These are phyloP conservation scores for Phyto melanocephala DNA, from an alignment of 2,888 invertebrate species.

Conservation along the genomic window DNA sequence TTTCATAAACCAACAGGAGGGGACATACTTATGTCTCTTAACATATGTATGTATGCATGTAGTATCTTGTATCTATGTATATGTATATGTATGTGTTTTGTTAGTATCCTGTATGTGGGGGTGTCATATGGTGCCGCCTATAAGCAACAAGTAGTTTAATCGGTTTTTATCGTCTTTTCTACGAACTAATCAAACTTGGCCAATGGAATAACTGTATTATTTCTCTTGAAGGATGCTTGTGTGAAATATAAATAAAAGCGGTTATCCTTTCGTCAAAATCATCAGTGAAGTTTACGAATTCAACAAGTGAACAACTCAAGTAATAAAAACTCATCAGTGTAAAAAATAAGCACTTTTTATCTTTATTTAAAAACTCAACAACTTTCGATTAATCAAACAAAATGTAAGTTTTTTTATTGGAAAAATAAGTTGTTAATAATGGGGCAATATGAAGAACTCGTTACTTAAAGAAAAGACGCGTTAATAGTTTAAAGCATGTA, in stretches of 20 bases:
- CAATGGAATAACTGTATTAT: conserved; percentile 69
- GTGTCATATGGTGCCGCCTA: conserved; percentile 36
- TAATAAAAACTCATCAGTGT: conserved; percentile 25
- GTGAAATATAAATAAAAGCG: conserved; percentile 68
- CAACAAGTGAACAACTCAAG: conserved; percentile 70
- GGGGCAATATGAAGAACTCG: no score
- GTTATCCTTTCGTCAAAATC: conserved; percentile 70
- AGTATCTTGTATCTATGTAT: neutral
- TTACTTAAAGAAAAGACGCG: no score
- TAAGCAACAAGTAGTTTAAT: conserved; percentile 53
- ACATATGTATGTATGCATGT: neutral
- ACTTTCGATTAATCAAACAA: conserved; percentile 20
- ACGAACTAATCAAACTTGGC: conserved; percentile 57
- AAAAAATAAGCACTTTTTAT: neutral
- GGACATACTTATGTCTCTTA: no score
- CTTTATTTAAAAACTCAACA: neutral
- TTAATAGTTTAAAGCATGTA: no score
- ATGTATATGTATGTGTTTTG: neutral
- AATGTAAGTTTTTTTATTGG: conserved; percentile 54
- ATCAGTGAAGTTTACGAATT: conserved; percentile 71
- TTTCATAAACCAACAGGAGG: no score
- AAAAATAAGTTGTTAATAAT: no score
- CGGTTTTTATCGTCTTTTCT: conserved; percentile 40
- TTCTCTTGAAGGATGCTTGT: conserved; percentile 49
- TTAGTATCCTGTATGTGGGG: conserved; percentile 7